Evolutionary conservation across 2,113 vertebrate species (phyloP).

Genomic region (Blennius ocellaris): DNA sequence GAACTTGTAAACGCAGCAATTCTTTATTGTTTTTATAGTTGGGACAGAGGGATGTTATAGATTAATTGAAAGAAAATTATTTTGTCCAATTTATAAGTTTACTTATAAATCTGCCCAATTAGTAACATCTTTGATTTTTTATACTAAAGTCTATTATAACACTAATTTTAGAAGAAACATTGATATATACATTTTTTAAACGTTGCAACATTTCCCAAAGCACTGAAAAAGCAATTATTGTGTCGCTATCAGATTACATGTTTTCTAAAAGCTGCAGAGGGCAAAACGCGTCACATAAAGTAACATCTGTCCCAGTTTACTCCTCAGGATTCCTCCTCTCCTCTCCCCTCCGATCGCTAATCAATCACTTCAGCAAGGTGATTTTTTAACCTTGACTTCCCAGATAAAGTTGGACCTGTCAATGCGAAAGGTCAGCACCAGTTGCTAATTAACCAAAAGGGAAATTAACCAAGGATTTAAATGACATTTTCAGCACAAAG

Average conservation of each 20-base stretch:
- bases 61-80: neutral
- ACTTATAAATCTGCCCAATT: too few species aligned
- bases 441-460: slow-evolving; percentile 89
- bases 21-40: neutral
- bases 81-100: neutral
- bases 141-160: too few species aligned
- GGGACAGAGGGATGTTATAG: neutral
- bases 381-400: slow-evolving; percentile 85
- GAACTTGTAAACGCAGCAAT: neutral
- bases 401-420: slow-evolving; percentile 85
- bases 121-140: too few species aligned
- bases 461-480: slow-evolving; percentile 86
- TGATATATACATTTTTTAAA: too few species aligned
- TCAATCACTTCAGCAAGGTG: slow-evolving; percentile 78
- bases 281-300: slow-evolving; percentile 32
- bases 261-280: slow-evolving; percentile 11
- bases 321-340: slow-evolving; percentile 10
- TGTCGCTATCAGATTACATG: neutral
- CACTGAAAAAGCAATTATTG: neutral
- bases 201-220: neutral
- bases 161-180: too few species aligned
- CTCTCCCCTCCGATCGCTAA: slow-evolving; percentile 73
- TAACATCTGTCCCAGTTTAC: slow-evolving; percentile 39
- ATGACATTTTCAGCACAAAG: slow-evolving; percentile 79
- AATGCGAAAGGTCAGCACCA: slow-evolving; percentile 82